Conservation (phyloP, 2,888 invertebrate species). For the Nemurella pictetii region DNA sequence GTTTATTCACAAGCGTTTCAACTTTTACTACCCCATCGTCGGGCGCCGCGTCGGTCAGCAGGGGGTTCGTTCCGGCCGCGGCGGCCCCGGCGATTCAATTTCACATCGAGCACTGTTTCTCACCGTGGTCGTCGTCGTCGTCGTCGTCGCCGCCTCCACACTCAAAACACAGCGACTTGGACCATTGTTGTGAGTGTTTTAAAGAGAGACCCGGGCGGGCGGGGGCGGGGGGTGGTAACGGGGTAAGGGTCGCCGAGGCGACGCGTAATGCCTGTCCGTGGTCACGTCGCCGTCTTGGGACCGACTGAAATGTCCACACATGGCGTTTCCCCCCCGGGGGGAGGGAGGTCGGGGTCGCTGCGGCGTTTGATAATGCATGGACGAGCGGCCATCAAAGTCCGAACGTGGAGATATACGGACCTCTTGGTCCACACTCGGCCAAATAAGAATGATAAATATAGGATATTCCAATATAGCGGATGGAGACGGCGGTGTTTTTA, state of each 20-base stretch:
- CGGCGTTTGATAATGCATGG: constrained; percentile 50
- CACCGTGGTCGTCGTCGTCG: neutral
- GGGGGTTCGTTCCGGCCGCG: neutral
- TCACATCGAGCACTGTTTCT: neutral
- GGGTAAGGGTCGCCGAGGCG: no score
- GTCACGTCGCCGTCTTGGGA: constrained; percentile 18
- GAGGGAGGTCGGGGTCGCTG: constrained; percentile 10
- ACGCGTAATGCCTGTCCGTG: neutral
- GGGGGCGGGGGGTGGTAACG: no score
- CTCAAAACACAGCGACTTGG: neutral
- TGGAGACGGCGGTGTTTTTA: neutral
- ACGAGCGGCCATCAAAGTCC: constrained; percentile 41
- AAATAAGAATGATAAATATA: constrained; percentile 24
- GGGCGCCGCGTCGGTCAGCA: neutral
- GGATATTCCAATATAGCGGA: constrained; percentile 1
- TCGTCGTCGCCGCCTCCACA: neutral
- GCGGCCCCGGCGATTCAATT: neutral
- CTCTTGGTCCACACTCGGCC: constrained; percentile 14
- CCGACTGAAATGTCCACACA: constrained; percentile 33
- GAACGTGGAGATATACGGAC: constrained; percentile 21
- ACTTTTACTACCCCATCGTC: constrained; percentile 18
- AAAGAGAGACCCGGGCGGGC: neutral
- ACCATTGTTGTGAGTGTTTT: neutral
- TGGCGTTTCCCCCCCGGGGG: constrained; percentile 21
- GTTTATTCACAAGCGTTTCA: constrained; percentile 18